Evolutionary conservation across 2,888 invertebrate genomes (phyloP), one percentile per base, ranked within the genome.

Genomic region (Dicyrtomina minuta): DNA sequence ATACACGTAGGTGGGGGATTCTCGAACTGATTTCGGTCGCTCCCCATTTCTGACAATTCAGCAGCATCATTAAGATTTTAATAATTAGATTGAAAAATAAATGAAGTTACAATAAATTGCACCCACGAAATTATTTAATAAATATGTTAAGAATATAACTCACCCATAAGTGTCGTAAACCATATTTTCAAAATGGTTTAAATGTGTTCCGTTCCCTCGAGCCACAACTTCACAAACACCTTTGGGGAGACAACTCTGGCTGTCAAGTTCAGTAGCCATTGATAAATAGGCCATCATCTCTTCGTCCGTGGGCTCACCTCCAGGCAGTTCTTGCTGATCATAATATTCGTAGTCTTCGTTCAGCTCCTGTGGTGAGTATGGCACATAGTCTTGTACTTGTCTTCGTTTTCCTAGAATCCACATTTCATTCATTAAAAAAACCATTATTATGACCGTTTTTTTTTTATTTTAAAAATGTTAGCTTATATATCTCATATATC

Each of bases 181-280:
- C 60, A 72, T 71, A 20, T 70, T 74, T 65, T 76, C 76, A 61
- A 76, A 77, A 61, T 65, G 72, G 60, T 76, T 77, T 49, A 70
- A 51, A 56, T 72, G 61, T 4, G 77, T 74, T 41, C 68, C 60
- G 65, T 75, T 77, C n/a, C 74, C 73, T 56, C 71, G 70, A 20
- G 75, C 72, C 70, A 74, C 73, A 17, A 75, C 74, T 51, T 77
- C 77, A 51, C 77, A 77, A 53, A 77, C 75, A 10, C 76, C 73
- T 64, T 75, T 77, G 3, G 77, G 75, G 46, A 77, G 71, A 71
- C 77, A 77, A 26, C 71, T 71, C 59, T 72, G 59, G 15, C 61
- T 61, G 67, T 77, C 77, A 61, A 77, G 71, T 64, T 77, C 76
- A 51, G 59, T 72, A 5, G 77, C 74, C 67, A 73, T 73, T 6